phyloP scores from a whole-genome alignment of 2,113 vertebrate species.

The Dipodomys merriami region DNA sequence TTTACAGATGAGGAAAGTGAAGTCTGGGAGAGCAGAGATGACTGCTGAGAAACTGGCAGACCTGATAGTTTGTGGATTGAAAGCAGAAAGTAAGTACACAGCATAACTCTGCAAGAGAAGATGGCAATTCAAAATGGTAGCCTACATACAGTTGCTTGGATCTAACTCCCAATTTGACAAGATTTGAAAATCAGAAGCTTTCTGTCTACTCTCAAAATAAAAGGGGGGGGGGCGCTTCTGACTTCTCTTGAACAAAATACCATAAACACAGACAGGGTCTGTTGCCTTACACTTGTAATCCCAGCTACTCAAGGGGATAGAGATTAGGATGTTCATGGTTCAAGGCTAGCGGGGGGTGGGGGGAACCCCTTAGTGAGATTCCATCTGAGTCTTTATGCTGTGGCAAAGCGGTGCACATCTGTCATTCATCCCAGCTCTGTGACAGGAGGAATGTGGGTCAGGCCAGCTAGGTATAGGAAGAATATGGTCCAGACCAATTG shows the following conservation, averaged over 20 bases:
- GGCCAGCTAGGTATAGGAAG: no score
- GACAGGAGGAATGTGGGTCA: no score
- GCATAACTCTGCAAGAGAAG: neutral
- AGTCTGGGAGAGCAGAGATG: neutral
- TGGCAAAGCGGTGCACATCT: no score
- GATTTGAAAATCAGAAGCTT: constrained; percentile 20
- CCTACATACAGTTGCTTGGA: neutral
- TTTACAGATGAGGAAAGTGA: constrained; percentile 56
- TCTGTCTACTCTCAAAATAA: neutral
- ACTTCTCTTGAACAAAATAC: neutral
- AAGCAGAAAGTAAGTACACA: neutral
- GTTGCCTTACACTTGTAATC: no score
- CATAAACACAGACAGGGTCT: neutral
- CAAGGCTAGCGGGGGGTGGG: no score
- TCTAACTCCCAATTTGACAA: neutral
- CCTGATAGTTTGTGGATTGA: neutral
- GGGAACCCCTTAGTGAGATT: no score
- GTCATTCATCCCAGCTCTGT: no score
- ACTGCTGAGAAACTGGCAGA: neutral
- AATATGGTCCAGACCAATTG: no score
- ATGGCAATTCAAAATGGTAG: neutral
- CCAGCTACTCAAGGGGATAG: no score
- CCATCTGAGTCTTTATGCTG: no score
- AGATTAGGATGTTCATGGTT: no score
- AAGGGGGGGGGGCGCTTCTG: neutral